Base-by-base conservation (phyloP, 2,888 invertebrate species). In the Scelioninae gen. 2 region DNA sequence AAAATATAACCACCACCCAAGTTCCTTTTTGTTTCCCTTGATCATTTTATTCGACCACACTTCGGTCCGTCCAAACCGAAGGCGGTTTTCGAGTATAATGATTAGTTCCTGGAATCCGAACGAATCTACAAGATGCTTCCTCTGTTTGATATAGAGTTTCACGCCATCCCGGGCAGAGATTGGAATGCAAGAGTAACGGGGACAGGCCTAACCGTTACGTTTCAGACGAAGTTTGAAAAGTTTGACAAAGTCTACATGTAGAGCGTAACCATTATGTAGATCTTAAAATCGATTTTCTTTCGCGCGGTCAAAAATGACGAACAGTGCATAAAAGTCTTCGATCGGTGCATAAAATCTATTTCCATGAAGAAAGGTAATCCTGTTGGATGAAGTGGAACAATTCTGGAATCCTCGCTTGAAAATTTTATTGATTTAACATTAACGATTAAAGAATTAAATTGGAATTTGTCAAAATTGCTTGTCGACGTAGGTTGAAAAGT, bases 101-200 rank as follows among this genome's bases (percentile, higher is more conserved):
- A 22, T 4, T 5, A 22, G 22, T 22, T 22, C 5, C 22, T 22
- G 5, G 22, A 22, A 22, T 22, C 22, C 5, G 5, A 22, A 22
- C 22, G 33, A 37, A 46, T 55, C 45, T 55, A 46, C 45, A 53
- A 15, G 5, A 18, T 4, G n/a, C n/a, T n/a, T 39, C 4, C 13
- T 18, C 11, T 16, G 19, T 43, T 61, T 37, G 43, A 45, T 58
- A 58, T 71, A 71, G 64, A 58, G 45, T 70, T 53, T 57, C 33
- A 37, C 55, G 33, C 46, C 58, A 57, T 64, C 52, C 35, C 28
- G 19, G 35, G 7, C 43, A 25, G 37, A 33, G 58, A 55, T 33
- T 39, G 64, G 63, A 70, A 64, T 57, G 70, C 28, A 13, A 46
- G 22, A 63, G 69, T 70, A 70, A 70, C 70, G 70, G 70, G 63